Conservation (phyloP, 2,113 vertebrate genomes). For the Microtus oregoni region DNA sequence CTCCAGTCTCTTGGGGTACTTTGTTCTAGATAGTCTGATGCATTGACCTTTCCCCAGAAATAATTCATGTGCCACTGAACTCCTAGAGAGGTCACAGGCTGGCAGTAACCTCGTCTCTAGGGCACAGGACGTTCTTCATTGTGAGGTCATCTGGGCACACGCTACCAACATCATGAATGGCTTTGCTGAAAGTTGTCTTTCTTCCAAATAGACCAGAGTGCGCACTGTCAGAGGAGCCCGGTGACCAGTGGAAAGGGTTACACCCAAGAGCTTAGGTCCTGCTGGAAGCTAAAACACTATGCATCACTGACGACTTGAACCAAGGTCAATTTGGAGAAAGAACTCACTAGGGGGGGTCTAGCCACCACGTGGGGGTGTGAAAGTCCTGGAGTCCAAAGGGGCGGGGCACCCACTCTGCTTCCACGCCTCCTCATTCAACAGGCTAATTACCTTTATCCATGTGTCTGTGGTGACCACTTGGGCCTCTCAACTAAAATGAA, state of each 20-base stretch:
- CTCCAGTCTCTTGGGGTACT: background rate
- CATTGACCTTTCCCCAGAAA: background rate
- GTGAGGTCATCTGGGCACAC: rapidly evolving
- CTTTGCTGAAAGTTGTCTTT: background rate
- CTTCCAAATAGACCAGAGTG: rapidly evolving
- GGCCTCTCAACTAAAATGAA: background rate
- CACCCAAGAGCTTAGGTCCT: background rate
- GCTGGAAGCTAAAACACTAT: background rate
- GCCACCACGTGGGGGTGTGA: rapidly evolving
- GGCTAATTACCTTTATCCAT: background rate
- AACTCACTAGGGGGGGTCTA: background rate
- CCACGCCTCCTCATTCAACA: rapidly evolving
- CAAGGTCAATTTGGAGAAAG: background rate
- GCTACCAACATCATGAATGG: rapidly evolving
- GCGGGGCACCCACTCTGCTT: rapidly evolving
- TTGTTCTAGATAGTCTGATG: background rate
- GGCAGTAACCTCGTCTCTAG: background rate
- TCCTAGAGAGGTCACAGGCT: background rate
- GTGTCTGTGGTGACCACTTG: too few relatives aligned
- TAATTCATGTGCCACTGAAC: background rate
- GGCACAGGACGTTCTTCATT: background rate
- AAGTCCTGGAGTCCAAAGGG: background rate
- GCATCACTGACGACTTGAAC: background rate
- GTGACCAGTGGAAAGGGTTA: background rate
- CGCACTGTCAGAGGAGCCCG: rapidly evolving